Evolutionary conservation across 2,797 vertebrate species (phyloP).

Genomic region (Alosa sapidissima): DNA sequence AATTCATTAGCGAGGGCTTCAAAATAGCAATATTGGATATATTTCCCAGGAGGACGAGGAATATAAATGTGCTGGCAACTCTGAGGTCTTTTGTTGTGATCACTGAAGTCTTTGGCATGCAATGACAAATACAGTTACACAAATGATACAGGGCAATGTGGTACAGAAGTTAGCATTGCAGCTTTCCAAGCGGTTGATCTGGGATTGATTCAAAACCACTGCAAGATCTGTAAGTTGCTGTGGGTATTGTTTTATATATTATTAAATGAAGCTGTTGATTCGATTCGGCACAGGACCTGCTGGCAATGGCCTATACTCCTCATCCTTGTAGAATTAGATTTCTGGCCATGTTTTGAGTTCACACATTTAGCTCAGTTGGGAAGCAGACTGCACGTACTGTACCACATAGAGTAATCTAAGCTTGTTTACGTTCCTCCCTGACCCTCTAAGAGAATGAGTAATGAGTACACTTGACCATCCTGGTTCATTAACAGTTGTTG

Average conservation of each 20-base stretch:
- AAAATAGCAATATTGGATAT: slow-evolving; percentile 10
- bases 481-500: slow-evolving; percentile 52
- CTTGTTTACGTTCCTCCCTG: background rate
- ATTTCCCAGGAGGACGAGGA: background rate
- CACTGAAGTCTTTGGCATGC: background rate
- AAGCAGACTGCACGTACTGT: background rate
- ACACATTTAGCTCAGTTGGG: background rate
- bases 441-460: slow-evolving; percentile 12
- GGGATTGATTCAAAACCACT: background rate
- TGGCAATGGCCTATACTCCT: background rate
- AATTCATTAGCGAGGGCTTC: background rate
- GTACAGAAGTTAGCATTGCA: too few relatives aligned
- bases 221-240: too few relatives aligned
- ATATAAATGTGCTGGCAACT: background rate
- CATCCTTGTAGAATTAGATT: background rate
- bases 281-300: background rate
- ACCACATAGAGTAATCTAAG: background rate
- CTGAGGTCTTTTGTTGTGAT: background rate
- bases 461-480: slow-evolving; percentile 51
- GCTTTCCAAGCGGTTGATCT: too few relatives aligned
- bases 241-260: background rate
- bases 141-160: too few relatives aligned
- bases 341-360: background rate
- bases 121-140: too few relatives aligned
- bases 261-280: background rate